Conservation (phyloP, 2,888 invertebrate species). For the Ichneumoninae sp. region DNA sequence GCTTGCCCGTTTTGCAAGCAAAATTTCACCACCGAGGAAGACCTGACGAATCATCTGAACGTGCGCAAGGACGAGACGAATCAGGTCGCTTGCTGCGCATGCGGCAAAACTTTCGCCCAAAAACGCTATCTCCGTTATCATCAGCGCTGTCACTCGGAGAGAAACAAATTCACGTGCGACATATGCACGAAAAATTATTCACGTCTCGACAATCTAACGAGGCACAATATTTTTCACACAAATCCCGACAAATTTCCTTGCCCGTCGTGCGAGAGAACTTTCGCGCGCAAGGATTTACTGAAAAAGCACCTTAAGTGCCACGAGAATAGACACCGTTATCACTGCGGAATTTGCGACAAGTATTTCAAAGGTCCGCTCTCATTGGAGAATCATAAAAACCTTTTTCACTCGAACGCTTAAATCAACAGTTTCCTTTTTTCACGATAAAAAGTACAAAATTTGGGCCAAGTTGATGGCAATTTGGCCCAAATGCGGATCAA, state of each 20-base stretch:
- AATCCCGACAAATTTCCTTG: constrained; percentile 82
- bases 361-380: constrained; percentile 79
- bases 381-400: constrained; percentile 76
- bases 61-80: constrained; percentile 74
- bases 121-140: constrained; percentile 81
- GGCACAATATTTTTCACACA: constrained; percentile 80
- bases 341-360: constrained; percentile 78
- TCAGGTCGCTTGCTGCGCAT: constrained; percentile 79
- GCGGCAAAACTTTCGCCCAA: constrained; percentile 79
- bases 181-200: constrained; percentile 81
- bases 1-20: constrained; percentile 78
- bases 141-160: constrained; percentile 79
- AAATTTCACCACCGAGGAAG: constrained; percentile 73
- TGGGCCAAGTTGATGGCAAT: background rate
- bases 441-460: background rate
- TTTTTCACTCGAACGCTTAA: constrained; percentile 67
- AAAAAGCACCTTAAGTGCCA: constrained; percentile 81
- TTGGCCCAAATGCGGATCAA: background rate
- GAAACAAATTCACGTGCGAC: constrained; percentile 79
- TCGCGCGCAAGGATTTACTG: constrained; percentile 80
- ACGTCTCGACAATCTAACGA: constrained; percentile 79
- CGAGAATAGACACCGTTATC: constrained; percentile 78
- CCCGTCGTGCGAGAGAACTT: constrained; percentile 78
- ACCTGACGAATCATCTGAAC: constrained; percentile 76
- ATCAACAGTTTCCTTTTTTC: background rate